A percentile compares a stretch with the other conserved stretches of the same genome.
Conservation (phyloP, 1,140 invertebrate species). For the Drosophila nigromelanica region DNA sequence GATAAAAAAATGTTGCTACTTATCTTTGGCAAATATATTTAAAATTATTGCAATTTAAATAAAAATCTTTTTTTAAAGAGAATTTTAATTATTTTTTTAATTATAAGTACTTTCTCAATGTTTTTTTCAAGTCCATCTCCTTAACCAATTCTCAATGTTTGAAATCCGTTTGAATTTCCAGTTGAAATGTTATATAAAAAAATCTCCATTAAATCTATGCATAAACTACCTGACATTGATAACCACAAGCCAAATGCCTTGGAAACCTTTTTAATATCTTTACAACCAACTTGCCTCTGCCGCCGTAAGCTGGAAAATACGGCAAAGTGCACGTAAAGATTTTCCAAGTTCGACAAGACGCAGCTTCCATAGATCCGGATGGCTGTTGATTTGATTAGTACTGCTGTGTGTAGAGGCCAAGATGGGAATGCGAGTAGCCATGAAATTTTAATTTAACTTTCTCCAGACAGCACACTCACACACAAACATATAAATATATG, state of each 20-base stretch:
- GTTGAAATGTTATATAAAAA: not conserved
- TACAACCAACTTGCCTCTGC: not conserved
- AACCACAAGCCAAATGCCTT: not conserved
- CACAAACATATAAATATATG: not conserved
- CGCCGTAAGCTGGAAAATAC: slow-evolving; percentile 9
- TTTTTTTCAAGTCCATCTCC: no score
- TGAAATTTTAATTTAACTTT: slow-evolving; percentile 79
- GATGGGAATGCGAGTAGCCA: slow-evolving; percentile 37
- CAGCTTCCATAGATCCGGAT: slow-evolving; percentile 11
- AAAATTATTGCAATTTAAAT: no score
- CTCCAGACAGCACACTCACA: slow-evolving; percentile 15
- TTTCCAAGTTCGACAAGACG: slow-evolving; percentile 2
- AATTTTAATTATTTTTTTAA: no score
- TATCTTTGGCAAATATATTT: no score
- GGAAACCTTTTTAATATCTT: slow-evolving; percentile 4
- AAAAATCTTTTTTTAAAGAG: no score
- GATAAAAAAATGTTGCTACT: no score
- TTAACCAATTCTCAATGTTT: no score
- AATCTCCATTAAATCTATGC: not conserved
- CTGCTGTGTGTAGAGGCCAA: slow-evolving; percentile 5
- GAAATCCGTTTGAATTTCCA: no score
- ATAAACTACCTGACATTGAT: not conserved
- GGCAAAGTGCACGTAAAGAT: slow-evolving; percentile 29
- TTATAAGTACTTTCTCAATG: no score
- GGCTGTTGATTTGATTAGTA: slow-evolving; percentile 41